Conservation (phyloP, 1,140 invertebrate genomes). For the Drosophila sechellia region DNA sequence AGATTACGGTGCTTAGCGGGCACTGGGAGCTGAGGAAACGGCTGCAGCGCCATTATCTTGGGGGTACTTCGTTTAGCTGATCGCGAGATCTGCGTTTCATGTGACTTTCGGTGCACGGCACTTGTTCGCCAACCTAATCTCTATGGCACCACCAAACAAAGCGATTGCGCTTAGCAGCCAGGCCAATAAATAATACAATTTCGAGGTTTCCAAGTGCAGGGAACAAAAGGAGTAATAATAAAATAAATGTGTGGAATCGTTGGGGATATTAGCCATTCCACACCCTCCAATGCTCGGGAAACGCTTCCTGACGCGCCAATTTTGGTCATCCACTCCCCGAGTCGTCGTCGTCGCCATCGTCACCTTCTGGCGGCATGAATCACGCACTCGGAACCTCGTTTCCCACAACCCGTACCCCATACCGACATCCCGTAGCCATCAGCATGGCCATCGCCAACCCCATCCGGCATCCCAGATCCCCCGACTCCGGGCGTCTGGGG, state of each 20-base stretch:
- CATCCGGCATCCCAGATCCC: background rate
- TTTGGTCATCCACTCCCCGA: conserved; percentile 50
- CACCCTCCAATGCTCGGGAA: background rate
- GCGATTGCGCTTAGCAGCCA: background rate
- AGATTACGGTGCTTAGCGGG: conserved; percentile 20
- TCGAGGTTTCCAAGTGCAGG: background rate
- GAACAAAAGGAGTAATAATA: too few species aligned
- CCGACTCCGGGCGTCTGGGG: conserved; percentile 7
- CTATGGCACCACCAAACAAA: background rate
- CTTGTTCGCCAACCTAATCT: conserved; percentile 5
- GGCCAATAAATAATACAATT: background rate
- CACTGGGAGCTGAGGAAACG: background rate
- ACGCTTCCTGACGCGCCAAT: conserved; percentile 56
- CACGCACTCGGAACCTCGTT: conserved; percentile 20
- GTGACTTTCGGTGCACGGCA: conserved; percentile 16
- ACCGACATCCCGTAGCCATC: too few species aligned
- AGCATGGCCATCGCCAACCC: too few species aligned
- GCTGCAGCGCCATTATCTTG: conserved; percentile 24
- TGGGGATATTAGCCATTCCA: background rate
- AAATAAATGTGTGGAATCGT: too few species aligned
- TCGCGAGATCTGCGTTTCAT: conserved; percentile 30
- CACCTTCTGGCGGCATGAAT: conserved; percentile 39
- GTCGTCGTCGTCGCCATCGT: conserved; percentile 16
- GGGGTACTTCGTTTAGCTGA: conserved; percentile 20
- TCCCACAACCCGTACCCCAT: too few species aligned